Evolutionary conservation across 2,888 invertebrate species (phyloP).

Genomic region (Autographa pulchrina): DNA sequence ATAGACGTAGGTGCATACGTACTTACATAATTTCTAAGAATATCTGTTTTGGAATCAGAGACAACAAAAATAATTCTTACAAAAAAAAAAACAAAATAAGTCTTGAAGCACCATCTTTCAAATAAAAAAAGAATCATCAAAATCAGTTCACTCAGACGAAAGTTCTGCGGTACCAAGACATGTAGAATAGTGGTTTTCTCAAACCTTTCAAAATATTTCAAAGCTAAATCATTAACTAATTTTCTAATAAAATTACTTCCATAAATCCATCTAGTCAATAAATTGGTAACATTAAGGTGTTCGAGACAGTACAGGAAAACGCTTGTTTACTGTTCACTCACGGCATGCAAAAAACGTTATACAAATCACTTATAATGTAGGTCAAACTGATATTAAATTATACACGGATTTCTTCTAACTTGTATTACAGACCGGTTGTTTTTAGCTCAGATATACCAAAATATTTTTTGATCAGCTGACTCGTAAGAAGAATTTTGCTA

Average conservation of each 20-base stretch:
- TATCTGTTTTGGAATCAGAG: too few relatives aligned
- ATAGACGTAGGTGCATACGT: not conserved
- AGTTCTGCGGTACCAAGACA: too few relatives aligned
- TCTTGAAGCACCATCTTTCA: too few relatives aligned
- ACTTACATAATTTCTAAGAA: not conserved
- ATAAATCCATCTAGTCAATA: not conserved
- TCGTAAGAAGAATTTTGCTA: too few relatives aligned
- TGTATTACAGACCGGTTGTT: slow-evolving; percentile 9
- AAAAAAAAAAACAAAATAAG: too few relatives aligned
- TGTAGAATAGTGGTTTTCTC: too few relatives aligned
- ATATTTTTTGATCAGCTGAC: not conserved
- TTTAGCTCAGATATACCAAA: slow-evolving; percentile 4
- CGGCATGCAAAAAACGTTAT: not conserved
- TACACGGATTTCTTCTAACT: not conserved
- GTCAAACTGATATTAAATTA: slow-evolving; percentile 8
- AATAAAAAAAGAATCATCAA: too few relatives aligned
- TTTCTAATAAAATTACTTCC: not conserved
- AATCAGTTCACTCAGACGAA: too few relatives aligned
- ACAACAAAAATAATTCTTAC: too few relatives aligned
- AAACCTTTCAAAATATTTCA: too few relatives aligned
- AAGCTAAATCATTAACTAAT: not conserved
- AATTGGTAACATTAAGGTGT: not conserved
- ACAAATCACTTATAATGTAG: slow-evolving; percentile 6
- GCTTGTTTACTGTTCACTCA: not conserved
- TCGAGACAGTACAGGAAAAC: not conserved